Evolutionary conservation across 1,140 invertebrate species (phyloP).

Genomic region (Aculops lycopersici): DNA sequence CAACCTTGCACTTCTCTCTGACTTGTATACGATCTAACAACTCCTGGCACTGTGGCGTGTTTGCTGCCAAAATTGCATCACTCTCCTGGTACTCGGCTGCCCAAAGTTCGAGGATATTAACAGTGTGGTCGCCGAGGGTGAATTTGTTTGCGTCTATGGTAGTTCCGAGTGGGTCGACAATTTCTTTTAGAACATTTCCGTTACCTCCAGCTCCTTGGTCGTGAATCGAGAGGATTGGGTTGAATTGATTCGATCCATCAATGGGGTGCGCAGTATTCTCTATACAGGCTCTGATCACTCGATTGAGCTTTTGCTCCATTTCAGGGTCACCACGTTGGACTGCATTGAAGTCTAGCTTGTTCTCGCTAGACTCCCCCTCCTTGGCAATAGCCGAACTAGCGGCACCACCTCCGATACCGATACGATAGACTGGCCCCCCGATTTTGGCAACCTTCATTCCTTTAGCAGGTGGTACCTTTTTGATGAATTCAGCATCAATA

Average conservation of each 20-base stretch:
- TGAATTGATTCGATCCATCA: conserved; percentile 22
- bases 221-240: conserved; percentile 75
- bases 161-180: conserved; percentile 70
- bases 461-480: conserved; percentile 33
- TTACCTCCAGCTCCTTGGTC: conserved; percentile 92
- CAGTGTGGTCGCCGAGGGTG: conserved; percentile 66
- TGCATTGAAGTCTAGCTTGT: conserved; percentile 66
- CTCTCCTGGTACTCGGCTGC: conserved; percentile 94
- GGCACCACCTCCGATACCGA: conserved; percentile 81
- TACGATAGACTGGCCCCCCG: conserved; percentile 59
- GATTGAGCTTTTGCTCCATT: conserved; percentile 89
- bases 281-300: conserved; percentile 60
- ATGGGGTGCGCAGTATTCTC: too few relatives aligned
- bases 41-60: conserved; percentile 24
- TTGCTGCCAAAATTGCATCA: conserved; percentile 44
- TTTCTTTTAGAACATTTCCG: conserved; percentile 84
- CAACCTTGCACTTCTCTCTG: conserved; percentile 64
- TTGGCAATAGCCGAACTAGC: conserved; percentile 43
- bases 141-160: conserved; percentile 57
- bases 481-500: conserved; percentile 40
- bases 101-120: conserved; percentile 73
- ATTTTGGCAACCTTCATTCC: conserved; percentile 66
- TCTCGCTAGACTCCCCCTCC: conserved; percentile 9
- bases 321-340: conserved; percentile 90
- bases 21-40: conserved; percentile 35